Conservation (phyloP, 1,140 invertebrate species). For the Argopecten irradians region DNA sequence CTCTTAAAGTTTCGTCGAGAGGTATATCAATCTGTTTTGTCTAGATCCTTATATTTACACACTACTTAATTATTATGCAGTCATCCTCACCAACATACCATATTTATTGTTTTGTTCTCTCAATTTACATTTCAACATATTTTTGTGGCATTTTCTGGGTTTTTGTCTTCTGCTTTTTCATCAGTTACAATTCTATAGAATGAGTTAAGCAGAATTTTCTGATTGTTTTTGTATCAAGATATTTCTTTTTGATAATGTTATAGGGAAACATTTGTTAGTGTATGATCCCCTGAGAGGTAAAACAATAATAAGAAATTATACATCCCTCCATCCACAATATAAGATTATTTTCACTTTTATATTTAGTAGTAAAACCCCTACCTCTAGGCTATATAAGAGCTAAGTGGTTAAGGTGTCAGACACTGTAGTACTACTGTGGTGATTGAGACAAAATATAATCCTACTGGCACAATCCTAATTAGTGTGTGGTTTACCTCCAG, state of each 20-base stretch:
- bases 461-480: no score
- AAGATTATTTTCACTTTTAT: no score
- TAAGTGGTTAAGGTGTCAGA: no score
- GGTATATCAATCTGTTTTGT: neutral
- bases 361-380: no score
- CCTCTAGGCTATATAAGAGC: no score
- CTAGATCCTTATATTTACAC: neutral
- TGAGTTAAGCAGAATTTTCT: neutral
- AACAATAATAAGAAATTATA: no score
- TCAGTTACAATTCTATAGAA: neutral
- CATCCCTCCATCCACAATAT: no score
- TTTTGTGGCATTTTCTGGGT: neutral
- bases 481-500: no score
- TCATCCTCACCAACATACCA: neutral
- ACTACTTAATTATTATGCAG: neutral
- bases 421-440: no score
- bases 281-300: no score
- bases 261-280: neutral
- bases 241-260: no score
- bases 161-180: neutral
- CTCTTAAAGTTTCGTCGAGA: neutral
- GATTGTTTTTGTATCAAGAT: neutral
- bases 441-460: no score
- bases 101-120: neutral
- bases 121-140: neutral